Conservation (phyloP, 1,140 invertebrate genomes). For the Ganaspis sp. region DNA sequence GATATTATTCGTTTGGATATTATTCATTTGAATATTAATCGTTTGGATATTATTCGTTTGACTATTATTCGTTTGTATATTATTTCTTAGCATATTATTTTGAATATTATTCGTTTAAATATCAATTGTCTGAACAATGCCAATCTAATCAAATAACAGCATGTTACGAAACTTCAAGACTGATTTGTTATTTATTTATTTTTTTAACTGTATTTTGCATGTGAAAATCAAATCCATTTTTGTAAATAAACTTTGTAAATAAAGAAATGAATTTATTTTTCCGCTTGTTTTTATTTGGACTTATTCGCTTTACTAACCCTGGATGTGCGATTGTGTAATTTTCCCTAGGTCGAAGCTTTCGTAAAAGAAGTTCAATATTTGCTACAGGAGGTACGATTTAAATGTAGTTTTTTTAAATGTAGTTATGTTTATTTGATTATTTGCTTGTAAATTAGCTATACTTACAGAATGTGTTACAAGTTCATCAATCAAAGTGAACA, state of each 20-base stretch:
- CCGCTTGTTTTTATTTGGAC: background rate
- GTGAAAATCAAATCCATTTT: background rate
- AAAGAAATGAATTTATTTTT: background rate
- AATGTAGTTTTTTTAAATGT: background rate
- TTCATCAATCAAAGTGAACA: too few relatives aligned
- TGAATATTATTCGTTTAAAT: too few relatives aligned
- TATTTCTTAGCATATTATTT: too few relatives aligned
- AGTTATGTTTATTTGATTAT: background rate
- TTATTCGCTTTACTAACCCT: background rate
- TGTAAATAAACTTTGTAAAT: background rate
- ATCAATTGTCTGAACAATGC: too few relatives aligned
- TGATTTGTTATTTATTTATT: background rate
- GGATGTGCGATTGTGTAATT: background rate
- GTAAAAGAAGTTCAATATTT: background rate
- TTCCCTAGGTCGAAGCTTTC: conserved; percentile 16
- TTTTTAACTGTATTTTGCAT: background rate
- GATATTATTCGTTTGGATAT: too few relatives aligned
- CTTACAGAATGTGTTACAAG: too few relatives aligned
- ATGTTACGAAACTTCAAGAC: background rate
- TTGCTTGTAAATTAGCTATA: background rate
- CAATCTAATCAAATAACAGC: too few relatives aligned
- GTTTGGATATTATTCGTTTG: too few relatives aligned
- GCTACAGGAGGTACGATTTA: background rate
- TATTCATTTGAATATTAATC: too few relatives aligned
- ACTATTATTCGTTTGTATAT: too few relatives aligned